A percentile compares a stretch with the other conserved stretches of the same genome.
These are phyloP conservation scores for Drosophila rufa DNA, from an alignment of 1,140 invertebrate genomes.

Conservation along the genomic window DNA sequence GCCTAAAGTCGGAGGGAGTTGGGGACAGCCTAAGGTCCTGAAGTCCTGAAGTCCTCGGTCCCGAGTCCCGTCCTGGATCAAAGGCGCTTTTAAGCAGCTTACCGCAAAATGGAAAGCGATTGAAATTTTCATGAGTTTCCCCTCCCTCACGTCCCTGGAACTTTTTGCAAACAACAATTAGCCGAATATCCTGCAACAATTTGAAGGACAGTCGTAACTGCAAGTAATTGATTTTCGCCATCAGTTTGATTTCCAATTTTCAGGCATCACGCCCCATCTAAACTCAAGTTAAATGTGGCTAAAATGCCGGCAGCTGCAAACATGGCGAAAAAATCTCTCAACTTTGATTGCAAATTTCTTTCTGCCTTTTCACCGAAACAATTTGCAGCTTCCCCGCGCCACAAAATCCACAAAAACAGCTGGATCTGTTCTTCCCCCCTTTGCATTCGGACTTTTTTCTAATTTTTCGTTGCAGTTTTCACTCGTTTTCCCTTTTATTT, in stretches of 20 bases:
- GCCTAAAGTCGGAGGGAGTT: constrained; percentile 29
- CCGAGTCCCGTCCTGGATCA: constrained; percentile 42
- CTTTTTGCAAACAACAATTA: constrained; percentile 48
- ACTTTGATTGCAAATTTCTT: constrained; percentile 78
- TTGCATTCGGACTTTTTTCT: constrained; percentile 34
- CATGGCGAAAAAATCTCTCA: constrained; percentile 52
- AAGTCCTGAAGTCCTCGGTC: constrained; percentile 4
- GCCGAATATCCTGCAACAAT: constrained; percentile 6
- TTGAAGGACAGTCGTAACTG: constrained; percentile 25
- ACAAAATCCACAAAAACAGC: constrained; percentile 35
- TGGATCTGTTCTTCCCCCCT: neutral
- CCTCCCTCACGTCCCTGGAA: constrained; percentile 8
- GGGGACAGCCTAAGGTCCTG: neutral
- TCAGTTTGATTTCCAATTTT: constrained; percentile 70
- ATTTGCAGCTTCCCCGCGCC: constrained; percentile 34
- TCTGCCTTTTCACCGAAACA: constrained; percentile 54
- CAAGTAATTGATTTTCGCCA: constrained; percentile 71
- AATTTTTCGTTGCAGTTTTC: constrained; percentile 52
- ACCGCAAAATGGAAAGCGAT: constrained; percentile 66
- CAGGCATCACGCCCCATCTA: constrained; percentile 6
- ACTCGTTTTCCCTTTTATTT: constrained; percentile 28
- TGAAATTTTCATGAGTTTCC: constrained; percentile 65
- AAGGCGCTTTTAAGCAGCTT: constrained; percentile 71
- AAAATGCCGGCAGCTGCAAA: constrained; percentile 18
- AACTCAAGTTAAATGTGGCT: constrained; percentile 42